Conservation (phyloP, 2,113 vertebrate genomes). For the Octodon degus region DNA sequence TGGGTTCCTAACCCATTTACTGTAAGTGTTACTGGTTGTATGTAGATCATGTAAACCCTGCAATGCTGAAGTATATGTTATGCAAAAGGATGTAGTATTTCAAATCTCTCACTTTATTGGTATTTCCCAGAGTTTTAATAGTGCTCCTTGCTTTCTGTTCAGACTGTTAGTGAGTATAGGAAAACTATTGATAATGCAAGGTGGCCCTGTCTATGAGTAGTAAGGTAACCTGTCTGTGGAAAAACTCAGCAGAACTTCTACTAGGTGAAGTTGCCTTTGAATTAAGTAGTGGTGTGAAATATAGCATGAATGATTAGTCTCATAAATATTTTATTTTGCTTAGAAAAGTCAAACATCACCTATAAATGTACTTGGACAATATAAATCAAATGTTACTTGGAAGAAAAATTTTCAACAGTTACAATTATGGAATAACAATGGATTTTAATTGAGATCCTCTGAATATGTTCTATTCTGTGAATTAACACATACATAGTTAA, state of each 20-base stretch:
- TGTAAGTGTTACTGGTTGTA: no score
- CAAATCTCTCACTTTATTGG: constrained; percentile 14
- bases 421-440: background rate
- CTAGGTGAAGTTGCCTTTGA: constrained; percentile 31
- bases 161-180: constrained; percentile 68
- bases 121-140: constrained; percentile 58
- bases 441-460: constrained; percentile 28
- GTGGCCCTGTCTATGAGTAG: background rate
- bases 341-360: constrained; percentile 16
- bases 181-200: constrained; percentile 65
- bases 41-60: background rate
- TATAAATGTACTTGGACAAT: constrained; percentile 29
- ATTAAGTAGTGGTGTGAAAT: background rate
- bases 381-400: constrained; percentile 59
- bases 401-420: constrained; percentile 43
- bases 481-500: background rate
- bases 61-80: background rate
- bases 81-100: background rate
- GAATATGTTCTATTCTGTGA: background rate
- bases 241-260: constrained; percentile 37
- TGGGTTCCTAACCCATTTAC: background rate
- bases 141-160: constrained; percentile 54
- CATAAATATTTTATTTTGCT: constrained; percentile 58
- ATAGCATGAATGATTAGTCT: background rate
- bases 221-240: constrained; percentile 15